Conservation (phyloP, 2,113 vertebrate species). For the Oncorhynchus tshawytscha region DNA sequence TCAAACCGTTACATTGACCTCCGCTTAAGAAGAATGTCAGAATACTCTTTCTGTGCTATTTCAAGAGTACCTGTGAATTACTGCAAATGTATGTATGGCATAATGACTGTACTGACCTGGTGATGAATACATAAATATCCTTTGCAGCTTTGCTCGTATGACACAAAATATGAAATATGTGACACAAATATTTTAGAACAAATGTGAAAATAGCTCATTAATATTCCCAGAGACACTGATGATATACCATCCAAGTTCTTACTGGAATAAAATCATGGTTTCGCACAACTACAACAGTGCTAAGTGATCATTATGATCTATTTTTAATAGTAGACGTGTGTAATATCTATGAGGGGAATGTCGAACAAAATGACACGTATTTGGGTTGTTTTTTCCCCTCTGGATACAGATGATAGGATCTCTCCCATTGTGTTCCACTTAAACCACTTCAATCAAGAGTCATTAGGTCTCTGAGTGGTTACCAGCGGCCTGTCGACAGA, state of each 20-base stretch:
- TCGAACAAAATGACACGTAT: slow-evolving; percentile 40
- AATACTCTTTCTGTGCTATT: slow-evolving; percentile 47
- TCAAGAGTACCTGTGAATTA: slow-evolving; percentile 50
- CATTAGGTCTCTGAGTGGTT: slow-evolving; percentile 77
- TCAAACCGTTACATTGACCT: slow-evolving; percentile 59
- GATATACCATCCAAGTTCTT: slow-evolving; percentile 55
- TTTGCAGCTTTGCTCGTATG: not conserved
- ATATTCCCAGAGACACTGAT: slow-evolving; percentile 74
- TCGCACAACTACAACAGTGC: slow-evolving; percentile 43
- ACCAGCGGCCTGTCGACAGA: slow-evolving; percentile 74
- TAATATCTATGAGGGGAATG: slow-evolving; percentile 53
- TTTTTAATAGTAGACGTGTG: slow-evolving; percentile 51
- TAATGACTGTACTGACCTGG: slow-evolving; percentile 56
- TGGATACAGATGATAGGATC: slow-evolving; percentile 60
- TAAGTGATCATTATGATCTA: slow-evolving; percentile 20
- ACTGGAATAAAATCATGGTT: slow-evolving; percentile 53
- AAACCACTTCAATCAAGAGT: slow-evolving; percentile 78
- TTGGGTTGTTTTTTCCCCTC: slow-evolving; percentile 44
- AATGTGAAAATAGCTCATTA: slow-evolving; percentile 75
- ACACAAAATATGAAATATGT: not conserved
- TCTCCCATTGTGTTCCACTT: slow-evolving; percentile 67
- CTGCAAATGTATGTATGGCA: slow-evolving; percentile 33
- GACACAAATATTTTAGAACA: no score
- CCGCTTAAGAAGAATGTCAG: slow-evolving; percentile 63
- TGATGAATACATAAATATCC: slow-evolving; percentile 36